A percentile compares a stretch with the other conserved stretches of the same genome.
phyloP scores from a whole-genome alignment of 1,140 invertebrate genomes.

The Belonocnema kinseyi region DNA sequence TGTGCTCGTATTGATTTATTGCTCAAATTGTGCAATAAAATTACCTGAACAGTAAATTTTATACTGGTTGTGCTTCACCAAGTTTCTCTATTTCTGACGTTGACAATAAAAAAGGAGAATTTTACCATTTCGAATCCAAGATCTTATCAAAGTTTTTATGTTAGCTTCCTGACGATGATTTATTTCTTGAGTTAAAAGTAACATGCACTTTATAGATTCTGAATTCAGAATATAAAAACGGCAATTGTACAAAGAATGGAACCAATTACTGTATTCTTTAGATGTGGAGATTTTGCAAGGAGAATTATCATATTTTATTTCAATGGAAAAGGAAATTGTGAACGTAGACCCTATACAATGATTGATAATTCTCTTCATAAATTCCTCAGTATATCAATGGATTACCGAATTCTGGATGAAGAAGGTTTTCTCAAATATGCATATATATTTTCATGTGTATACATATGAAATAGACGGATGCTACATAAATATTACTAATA shows the following conservation, averaged over 20 bases:
- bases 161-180: neutral
- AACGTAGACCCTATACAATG: constrained; percentile 1
- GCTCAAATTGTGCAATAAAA: neutral
- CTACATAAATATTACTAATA: constrained; percentile 26
- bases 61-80: neutral
- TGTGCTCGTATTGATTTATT: neutral
- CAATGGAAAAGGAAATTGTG: constrained; percentile 14
- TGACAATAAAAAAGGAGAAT: too few relatives aligned
- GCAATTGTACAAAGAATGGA: constrained; percentile 5
- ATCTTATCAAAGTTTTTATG: neutral
- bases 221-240: neutral
- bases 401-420: constrained; percentile 3
- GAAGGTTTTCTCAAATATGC: neutral
- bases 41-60: neutral
- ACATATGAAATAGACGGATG: neutral
- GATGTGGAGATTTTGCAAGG: neutral
- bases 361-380: constrained; percentile 15
- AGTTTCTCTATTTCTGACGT: neutral
- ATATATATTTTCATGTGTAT: neutral
- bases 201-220: neutral
- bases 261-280: constrained; percentile 1
- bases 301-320: constrained; percentile 29
- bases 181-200: neutral
- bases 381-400: constrained; percentile 14
- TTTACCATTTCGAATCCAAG: too few relatives aligned